Conservation (phyloP, 2,888 invertebrate species). For the Kryphioiulus occultus region DNA sequence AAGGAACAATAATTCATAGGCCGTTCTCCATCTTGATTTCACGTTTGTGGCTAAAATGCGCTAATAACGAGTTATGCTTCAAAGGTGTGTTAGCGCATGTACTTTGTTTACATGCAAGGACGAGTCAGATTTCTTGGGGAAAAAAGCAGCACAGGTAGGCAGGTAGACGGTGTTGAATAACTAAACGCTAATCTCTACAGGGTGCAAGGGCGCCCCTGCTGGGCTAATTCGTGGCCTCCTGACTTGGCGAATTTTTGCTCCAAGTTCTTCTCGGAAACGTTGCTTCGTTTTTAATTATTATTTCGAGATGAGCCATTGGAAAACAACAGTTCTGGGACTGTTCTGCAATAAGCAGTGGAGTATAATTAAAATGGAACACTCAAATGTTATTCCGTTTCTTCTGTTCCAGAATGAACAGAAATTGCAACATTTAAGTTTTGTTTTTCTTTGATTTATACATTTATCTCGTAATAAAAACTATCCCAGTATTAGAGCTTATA, state of each 20-base stretch:
- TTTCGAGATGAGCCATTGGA: neutral
- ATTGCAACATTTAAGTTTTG: no score
- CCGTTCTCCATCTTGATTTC: neutral
- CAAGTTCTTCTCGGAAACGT: neutral
- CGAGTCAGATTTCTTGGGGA: neutral
- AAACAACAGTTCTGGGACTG: no score
- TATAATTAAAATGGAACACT: no score
- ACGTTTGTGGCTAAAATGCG: conserved; percentile 3
- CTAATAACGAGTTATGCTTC: conserved; percentile 26
- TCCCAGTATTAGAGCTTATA: no score
- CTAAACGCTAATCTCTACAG: conserved; percentile 30
- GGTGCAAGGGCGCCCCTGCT: neutral
- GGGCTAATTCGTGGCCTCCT: conserved; percentile 3
- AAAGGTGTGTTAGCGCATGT: neutral
- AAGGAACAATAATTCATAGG: conserved; percentile 7
- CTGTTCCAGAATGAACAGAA: no score
- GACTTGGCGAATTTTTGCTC: neutral
- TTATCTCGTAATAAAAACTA: no score
- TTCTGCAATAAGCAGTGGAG: no score
- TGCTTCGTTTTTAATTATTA: neutral
- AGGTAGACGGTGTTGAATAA: conserved; percentile 25
- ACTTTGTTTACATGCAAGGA: neutral
- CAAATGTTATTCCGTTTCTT: no score
- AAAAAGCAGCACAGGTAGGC: conserved; percentile 20
- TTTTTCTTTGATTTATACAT: no score